Conservation (phyloP, 2,113 vertebrate genomes). For the Macheiramphus alcinus region DNA sequence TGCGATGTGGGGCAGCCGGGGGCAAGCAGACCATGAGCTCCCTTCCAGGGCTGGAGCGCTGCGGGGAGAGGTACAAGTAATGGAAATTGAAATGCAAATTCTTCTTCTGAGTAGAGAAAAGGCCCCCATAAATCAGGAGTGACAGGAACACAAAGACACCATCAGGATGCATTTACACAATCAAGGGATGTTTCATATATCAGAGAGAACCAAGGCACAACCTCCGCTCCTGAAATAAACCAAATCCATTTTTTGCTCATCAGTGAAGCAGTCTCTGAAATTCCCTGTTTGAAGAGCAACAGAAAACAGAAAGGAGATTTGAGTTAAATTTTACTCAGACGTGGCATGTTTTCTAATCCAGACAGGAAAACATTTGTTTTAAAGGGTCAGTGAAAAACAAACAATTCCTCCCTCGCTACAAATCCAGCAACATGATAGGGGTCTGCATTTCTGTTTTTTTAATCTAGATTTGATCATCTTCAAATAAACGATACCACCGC, state of each 20-base stretch:
- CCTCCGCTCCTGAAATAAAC: constrained; percentile 54
- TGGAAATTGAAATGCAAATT: constrained; percentile 62
- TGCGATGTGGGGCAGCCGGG: not conserved
- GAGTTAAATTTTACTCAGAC: constrained; percentile 19
- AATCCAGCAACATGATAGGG: not conserved
- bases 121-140: constrained; percentile 68
- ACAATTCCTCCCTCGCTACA: not conserved
- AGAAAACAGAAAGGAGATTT: constrained; percentile 44
- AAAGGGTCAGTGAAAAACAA: constrained; percentile 27
- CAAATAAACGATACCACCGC: not conserved
- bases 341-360: constrained; percentile 26
- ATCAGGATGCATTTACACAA: constrained; percentile 70
- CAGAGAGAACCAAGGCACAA: constrained; percentile 51
- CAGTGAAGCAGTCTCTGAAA: constrained; percentile 29
- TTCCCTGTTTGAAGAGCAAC: constrained; percentile 47
- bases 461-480: not conserved
- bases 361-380: constrained; percentile 31
- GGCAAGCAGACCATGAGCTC: not conserved
- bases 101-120: constrained; percentile 48
- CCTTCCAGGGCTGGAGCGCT: not conserved
- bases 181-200: constrained; percentile 62
- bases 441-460: not conserved
- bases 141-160: constrained; percentile 70
- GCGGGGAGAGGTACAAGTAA: not conserved
- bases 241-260: constrained; percentile 45